Evolutionary conservation across 2,113 vertebrate genomes (phyloP).

Genomic region (Ictidomys tridecemlineatus): DNA sequence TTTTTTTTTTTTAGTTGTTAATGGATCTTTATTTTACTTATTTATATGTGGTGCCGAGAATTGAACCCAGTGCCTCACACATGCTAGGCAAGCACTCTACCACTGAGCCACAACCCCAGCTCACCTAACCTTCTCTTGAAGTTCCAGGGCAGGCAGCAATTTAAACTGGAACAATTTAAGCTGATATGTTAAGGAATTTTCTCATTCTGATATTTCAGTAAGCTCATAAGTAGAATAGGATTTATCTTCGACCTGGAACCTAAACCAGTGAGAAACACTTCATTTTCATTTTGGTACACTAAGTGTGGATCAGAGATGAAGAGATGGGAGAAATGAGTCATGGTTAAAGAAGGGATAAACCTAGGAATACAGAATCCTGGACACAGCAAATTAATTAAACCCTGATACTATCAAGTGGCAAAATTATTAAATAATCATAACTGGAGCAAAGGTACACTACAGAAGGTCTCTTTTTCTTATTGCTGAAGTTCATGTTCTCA

Average conservation of each 20-base stretch:
- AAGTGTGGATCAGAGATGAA: background rate
- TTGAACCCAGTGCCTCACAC: no score
- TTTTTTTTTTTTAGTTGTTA: no score
- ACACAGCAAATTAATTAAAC: slow-evolving; percentile 39
- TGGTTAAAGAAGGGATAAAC: slow-evolving; percentile 25
- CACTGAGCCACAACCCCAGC: no score
- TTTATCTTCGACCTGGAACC: slow-evolving; percentile 53
- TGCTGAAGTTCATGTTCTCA: background rate
- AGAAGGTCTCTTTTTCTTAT: background rate
- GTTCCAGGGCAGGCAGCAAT: background rate
- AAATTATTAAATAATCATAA: slow-evolving; percentile 12
- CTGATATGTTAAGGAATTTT: no score
- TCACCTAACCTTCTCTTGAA: slow-evolving; percentile 28
- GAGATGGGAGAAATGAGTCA: slow-evolving; percentile 18
- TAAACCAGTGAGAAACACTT: slow-evolving; percentile 58
- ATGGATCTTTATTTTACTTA: no score
- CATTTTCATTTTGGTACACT: slow-evolving; percentile 24
- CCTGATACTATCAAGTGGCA: slow-evolving; percentile 20
- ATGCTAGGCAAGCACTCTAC: no score
- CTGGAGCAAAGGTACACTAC: background rate
- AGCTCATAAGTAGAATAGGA: background rate
- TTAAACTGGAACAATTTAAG: no score
- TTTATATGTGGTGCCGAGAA: no score
- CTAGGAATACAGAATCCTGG: slow-evolving; percentile 50
- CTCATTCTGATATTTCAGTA: slow-evolving; percentile 28